Conservation (phyloP, 2,797 vertebrate species). For the Typhlichthys eigenmanni region DNA sequence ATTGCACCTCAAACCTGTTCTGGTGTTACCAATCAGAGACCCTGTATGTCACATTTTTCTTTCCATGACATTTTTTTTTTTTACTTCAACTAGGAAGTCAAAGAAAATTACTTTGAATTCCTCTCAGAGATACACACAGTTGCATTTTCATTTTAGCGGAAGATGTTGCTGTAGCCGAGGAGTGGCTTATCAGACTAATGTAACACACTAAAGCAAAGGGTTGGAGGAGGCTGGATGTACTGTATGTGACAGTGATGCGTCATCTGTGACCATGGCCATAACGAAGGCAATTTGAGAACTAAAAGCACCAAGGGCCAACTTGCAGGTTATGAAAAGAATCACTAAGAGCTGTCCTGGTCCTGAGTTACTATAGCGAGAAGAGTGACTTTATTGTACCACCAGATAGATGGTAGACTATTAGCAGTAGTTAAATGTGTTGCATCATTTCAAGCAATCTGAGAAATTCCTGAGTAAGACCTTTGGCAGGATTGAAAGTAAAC, state of each 20-base stretch:
- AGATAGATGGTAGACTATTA: conserved; percentile 27
- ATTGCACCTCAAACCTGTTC: conserved; percentile 79
- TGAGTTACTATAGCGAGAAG: conserved; percentile 46
- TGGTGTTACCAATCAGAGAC: conserved; percentile 59
- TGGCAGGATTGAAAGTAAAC: conserved; percentile 71
- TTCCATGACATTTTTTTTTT: conserved; percentile 10
- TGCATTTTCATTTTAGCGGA: conserved; percentile 58
- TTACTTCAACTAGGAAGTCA: not conserved
- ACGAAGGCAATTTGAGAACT: conserved; percentile 16
- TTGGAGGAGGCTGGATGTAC: conserved; percentile 22
- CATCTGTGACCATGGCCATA: conserved; percentile 9
- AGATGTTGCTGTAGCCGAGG: conserved; percentile 59
- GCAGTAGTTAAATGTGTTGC: conserved; percentile 34
- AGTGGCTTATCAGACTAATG: conserved; percentile 50
- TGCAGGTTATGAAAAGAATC: conserved; percentile 13
- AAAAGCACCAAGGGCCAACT: conserved; percentile 17
- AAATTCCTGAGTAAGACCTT: conserved; percentile 75
- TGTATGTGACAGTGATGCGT: conserved; percentile 49
- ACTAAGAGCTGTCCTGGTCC: conserved; percentile 45
- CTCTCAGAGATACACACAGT: conserved; percentile 41
- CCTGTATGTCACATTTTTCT: conserved; percentile 35
- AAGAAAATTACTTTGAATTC: conserved; percentile 29
- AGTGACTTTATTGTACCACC: conserved; percentile 5
- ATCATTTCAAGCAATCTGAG: conserved; percentile 47
- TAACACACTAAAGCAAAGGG: conserved; percentile 39